Evolutionary conservation across 2,888 invertebrate species (phyloP), one percentile per base, ranked within the genome.

Genomic region (Zygothrica quintamaculata): DNA sequence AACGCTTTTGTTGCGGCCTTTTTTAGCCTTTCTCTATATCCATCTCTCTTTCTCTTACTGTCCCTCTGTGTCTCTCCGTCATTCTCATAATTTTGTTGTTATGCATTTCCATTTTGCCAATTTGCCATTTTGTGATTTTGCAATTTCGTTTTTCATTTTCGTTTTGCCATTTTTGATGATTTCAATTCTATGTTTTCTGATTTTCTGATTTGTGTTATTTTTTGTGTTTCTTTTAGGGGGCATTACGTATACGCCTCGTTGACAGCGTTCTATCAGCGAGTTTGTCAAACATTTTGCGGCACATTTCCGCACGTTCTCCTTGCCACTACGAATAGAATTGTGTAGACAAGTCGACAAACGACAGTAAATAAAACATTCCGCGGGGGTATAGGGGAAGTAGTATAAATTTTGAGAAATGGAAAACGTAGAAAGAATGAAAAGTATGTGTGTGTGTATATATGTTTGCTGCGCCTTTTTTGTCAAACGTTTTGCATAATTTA

Each of bases 31-130:
- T 48, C n/a, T 29, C n/a, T n/a, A n/a, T n/a, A n/a, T n/a, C n/a
- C n/a, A n/a, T n/a, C n/a, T n/a, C n/a, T n/a, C n/a, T n/a, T n/a
- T n/a, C n/a, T n/a, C n/a, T n/a, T n/a, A n/a, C n/a, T n/a, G n/a
- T n/a, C n/a, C n/a, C n/a, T n/a, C n/a, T n/a, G n/a, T n/a, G n/a
- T n/a, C n/a, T n/a, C n/a, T n/a, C 18, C 36, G 33, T 26, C 34
- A 3, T 1, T 31, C 29, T 40, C 60, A 77, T 86, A 80, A 80
- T 84, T 77, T 53, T 61, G 67, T 53, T 61, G 67, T 80, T 86
- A 74, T 84, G 81, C 87, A 80, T 84, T 86, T 86, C 74, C 77
- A 84, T 86, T 80, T 70, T 25, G 65, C 60, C 77, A 76, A 79
- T 82, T 76, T 65, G 37, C 50, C 59, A 57, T 78, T 65, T 69